phyloP scores from a whole-genome alignment of 2,888 invertebrate species.

The Oligia strigilis region DNA sequence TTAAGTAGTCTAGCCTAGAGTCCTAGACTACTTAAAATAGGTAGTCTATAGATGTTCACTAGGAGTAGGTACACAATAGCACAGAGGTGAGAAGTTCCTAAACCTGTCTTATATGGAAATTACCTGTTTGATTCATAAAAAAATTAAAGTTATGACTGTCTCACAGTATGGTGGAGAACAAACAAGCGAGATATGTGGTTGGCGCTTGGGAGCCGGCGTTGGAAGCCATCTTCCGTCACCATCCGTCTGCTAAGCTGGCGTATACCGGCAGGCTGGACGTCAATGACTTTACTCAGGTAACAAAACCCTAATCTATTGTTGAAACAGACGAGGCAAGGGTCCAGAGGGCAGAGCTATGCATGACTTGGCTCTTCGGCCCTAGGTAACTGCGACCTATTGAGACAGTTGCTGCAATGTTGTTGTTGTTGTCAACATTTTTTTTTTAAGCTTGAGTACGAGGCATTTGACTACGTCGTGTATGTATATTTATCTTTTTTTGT shows the following conservation, averaged over 20 bases:
- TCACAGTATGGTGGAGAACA: constrained; percentile 88
- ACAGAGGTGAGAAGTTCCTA: background rate
- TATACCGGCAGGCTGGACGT: constrained; percentile 91
- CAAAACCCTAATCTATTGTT: background rate
- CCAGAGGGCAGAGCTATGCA: background rate
- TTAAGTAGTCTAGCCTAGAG: background rate
- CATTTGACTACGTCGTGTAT: no score
- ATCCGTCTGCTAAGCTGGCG: constrained; percentile 92
- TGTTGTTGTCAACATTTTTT: no score
- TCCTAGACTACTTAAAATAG: no score
- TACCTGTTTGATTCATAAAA: background rate
- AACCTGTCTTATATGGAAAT: background rate
- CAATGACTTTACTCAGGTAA: constrained; percentile 90
- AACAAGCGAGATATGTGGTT: constrained; percentile 85
- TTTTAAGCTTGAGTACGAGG: no score
- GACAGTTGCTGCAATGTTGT: background rate
- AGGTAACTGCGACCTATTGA: background rate
- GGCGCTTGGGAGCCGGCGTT: constrained; percentile 91
- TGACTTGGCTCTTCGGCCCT: background rate
- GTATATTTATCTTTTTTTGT: no score
- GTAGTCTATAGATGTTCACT: no score
- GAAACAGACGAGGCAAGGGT: background rate
- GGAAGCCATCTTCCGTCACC: constrained; percentile 90
- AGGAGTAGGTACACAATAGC: no score
- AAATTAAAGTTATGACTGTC: background rate